Conservation (phyloP, 2,888 invertebrate species). For the Conus canariensis region DNA sequence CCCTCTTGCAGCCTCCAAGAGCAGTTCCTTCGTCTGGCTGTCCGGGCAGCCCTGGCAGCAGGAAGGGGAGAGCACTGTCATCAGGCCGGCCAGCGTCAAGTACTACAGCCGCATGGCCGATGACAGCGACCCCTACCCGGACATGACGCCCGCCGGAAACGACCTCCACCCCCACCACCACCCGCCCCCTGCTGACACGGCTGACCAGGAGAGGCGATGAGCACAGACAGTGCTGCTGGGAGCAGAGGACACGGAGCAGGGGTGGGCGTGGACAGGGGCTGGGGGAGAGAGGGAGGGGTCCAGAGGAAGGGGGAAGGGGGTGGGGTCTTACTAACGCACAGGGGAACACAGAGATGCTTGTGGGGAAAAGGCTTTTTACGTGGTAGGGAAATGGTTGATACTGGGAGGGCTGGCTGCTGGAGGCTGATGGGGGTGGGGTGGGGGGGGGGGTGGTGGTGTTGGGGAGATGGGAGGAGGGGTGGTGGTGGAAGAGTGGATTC, state of each 20-base stretch:
- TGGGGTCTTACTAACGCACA: no score
- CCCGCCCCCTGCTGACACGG: neutral
- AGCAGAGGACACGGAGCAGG: neutral
- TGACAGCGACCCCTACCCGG: constrained; percentile 53
- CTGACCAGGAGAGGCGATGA: neutral
- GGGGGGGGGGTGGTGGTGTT: no score
- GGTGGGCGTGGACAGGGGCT: neutral
- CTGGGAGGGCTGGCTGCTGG: no score
- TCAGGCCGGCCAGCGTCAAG: constrained; percentile 70
- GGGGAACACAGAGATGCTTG: no score
- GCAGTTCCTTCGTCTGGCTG: constrained; percentile 68
- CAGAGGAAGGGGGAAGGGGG: no score
- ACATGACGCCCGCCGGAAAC: constrained; percentile 43
- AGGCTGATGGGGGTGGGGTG: no score
- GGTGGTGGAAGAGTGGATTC: no score
- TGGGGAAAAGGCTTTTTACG: no score
- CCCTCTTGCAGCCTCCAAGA: constrained; percentile 55
- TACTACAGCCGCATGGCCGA: constrained; percentile 77
- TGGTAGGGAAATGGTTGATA: no score
- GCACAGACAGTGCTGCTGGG: no score
- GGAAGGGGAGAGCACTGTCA: constrained; percentile 65
- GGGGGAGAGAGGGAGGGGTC: no score
- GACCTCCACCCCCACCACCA: neutral
- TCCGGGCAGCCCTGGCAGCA: constrained; percentile 45
- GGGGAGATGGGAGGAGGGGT: no score